phyloP scores from a whole-genome alignment of 2,888 invertebrate genomes.

The Lepidocyrtoides sp. region DNA sequence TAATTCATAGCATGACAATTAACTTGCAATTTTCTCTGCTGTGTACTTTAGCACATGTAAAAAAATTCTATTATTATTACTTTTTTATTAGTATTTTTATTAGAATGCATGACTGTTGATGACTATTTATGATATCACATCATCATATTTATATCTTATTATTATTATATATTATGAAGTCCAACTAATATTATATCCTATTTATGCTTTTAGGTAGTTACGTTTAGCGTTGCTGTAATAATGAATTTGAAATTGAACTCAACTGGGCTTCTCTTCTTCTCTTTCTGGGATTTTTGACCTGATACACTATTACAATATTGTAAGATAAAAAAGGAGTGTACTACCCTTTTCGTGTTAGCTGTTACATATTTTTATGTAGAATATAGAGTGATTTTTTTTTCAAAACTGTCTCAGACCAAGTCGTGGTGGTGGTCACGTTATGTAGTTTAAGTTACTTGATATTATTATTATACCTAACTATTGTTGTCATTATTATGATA shows the following conservation, averaged over 20 bases:
- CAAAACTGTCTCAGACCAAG: conserved; percentile 44
- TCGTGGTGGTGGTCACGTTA: conserved; percentile 47
- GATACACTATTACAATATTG: not conserved
- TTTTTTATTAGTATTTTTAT: not conserved
- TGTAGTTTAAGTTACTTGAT: conserved; percentile 8
- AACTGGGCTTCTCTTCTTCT: conserved; percentile 27
- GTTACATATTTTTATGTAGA: conserved; percentile 3
- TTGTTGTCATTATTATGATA: not conserved
- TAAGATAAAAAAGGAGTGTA: not conserved
- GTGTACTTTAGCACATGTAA: not conserved
- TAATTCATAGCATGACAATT: not conserved
- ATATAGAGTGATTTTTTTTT: not conserved
- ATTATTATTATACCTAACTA: not conserved
- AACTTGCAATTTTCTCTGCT: not conserved
- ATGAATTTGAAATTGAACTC: conserved; percentile 44
- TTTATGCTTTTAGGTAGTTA: not conserved
- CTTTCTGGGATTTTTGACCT: conserved; percentile 48
- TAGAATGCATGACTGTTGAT: conserved; percentile 53
- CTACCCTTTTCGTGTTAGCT: conserved; percentile 28
- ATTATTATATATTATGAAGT: conserved; percentile 22
- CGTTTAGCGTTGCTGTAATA: not conserved
- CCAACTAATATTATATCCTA: conserved; percentile 26
- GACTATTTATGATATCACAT: conserved; percentile 32
- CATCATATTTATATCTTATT: not conserved
- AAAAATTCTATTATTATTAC: not conserved